Evolutionary conservation across 1,140 invertebrate species (phyloP).

Genomic region (Pseudomyrmex pallidus): DNA sequence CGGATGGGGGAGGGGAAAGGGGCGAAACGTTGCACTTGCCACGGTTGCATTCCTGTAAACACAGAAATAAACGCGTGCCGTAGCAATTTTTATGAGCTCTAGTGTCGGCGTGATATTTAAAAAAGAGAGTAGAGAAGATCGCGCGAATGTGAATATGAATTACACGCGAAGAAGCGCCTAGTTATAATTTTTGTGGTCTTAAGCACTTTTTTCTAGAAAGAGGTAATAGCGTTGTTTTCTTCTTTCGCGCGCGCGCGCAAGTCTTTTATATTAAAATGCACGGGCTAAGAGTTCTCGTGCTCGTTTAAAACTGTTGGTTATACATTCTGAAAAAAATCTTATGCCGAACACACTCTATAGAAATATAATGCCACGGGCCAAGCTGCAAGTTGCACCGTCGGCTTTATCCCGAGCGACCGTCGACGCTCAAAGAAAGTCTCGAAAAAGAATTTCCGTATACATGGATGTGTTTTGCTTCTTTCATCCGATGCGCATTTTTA

Average conservation of each 20-base stretch:
- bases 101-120: too few species aligned
- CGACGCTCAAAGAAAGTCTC: constrained; percentile 54
- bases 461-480: constrained; percentile 32
- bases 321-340: constrained; percentile 29
- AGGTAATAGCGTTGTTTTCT: background rate
- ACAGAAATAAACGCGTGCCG: background rate
- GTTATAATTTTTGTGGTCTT: constrained; percentile 6
- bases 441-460: constrained; percentile 56
- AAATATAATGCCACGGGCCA: constrained; percentile 49
- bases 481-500: constrained; percentile 52
- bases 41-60: constrained; percentile 19
- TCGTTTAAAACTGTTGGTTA: constrained; percentile 20
- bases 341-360: constrained; percentile 31
- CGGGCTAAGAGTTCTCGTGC: background rate
- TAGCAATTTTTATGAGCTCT: constrained; percentile 27
- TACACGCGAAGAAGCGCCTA: background rate
- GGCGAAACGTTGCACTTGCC: constrained; percentile 32
- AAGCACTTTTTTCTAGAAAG: background rate
- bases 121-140: background rate
- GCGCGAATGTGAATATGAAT: background rate
- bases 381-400: constrained; percentile 29
- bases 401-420: constrained; percentile 36
- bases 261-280: constrained; percentile 29
- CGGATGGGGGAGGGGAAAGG: too few species aligned
- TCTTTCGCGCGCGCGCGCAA: background rate